Evolutionary conservation across 2,888 invertebrate species (phyloP).

Genomic region (Ormyrus pomaceus): DNA sequence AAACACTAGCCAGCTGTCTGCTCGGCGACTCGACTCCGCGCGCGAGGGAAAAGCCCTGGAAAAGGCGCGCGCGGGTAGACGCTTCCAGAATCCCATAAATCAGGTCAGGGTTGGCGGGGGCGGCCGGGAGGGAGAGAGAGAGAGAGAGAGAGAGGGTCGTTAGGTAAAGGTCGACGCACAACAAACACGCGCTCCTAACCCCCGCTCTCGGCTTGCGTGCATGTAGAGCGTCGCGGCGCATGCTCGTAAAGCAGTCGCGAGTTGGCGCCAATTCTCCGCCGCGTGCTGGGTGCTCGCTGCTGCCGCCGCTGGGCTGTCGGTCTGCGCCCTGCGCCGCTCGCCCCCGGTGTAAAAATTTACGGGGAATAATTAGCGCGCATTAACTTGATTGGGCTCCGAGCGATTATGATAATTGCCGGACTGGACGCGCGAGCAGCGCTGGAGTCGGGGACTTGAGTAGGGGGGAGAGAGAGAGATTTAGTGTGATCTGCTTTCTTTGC

Average conservation of each 20-base stretch:
- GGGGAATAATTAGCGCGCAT: constrained; percentile 39
- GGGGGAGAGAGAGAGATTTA: constrained; percentile 28
- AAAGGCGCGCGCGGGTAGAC: constrained; percentile 73
- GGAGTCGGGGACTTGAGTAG: neutral
- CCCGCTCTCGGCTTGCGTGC: neutral
- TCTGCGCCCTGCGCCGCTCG: neutral
- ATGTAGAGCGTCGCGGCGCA: constrained; percentile 61
- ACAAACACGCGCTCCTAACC: constrained; percentile 63
- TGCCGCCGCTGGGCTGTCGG: too few relatives aligned
- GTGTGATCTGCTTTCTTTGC: too few relatives aligned
- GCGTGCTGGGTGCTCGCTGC: neutral
- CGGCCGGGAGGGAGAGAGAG: constrained; percentile 57
- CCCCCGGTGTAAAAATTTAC: constrained; percentile 24
- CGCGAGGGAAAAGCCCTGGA: constrained; percentile 63
- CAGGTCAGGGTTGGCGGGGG: constrained; percentile 77
- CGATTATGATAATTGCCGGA: constrained; percentile 32
- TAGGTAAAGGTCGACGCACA: constrained; percentile 74
- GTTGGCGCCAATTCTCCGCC: constrained; percentile 71
- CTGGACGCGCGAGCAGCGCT: neutral
- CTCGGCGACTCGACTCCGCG: constrained; percentile 56
- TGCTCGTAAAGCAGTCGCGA: constrained; percentile 65
- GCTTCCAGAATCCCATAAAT: constrained; percentile 81
- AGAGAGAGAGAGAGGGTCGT: constrained; percentile 62
- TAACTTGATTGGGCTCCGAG: constrained; percentile 18
- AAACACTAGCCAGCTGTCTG: constrained; percentile 73